These are phyloP conservation scores for Amyelois transitella DNA, from an alignment of 1,140 invertebrate genomes.

Conservation along the genomic window DNA sequence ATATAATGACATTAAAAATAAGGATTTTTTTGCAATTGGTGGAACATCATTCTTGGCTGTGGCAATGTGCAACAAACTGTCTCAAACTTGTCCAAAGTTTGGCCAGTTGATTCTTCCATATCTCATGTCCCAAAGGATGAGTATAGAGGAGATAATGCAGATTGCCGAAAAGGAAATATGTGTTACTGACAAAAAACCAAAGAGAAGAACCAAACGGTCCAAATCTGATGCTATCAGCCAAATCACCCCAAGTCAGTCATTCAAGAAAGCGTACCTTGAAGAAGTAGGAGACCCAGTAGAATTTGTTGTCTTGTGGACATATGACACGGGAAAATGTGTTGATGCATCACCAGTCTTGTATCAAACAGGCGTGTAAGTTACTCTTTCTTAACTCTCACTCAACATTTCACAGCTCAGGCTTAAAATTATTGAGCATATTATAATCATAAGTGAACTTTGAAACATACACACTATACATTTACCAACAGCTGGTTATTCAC, in stretches of 20 bases:
- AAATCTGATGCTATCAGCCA: constrained; percentile 24
- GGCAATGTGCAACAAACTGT: constrained; percentile 54
- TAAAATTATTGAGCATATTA: too few species aligned
- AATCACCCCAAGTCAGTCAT: constrained; percentile 11
- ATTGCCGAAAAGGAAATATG: constrained; percentile 35
- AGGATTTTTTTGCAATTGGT: constrained; percentile 51
- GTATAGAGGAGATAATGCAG: constrained; percentile 47
- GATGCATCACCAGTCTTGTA: constrained; percentile 80
- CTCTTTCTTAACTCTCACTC: neutral
- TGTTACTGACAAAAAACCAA: constrained; percentile 21
- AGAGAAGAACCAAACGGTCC: constrained; percentile 26
- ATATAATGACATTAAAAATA: constrained; percentile 63
- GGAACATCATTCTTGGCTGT: constrained; percentile 60
- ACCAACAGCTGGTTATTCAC: too few species aligned
- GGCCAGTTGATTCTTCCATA: constrained; percentile 50
- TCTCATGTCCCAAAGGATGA: constrained; percentile 39
- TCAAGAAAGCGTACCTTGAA: constrained; percentile 17
- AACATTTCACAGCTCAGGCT: too few species aligned
- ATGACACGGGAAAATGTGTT: constrained; percentile 82
- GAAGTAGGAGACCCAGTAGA: constrained; percentile 20
- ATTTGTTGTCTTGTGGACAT: constrained; percentile 68
- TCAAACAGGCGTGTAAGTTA: constrained; percentile 67
- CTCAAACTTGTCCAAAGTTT: constrained; percentile 33
- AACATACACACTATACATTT: too few species aligned
- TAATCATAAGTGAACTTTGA: too few species aligned